phyloP scores from a whole-genome alignment of 2,888 invertebrate species.

The Drosophila koepferae region DNA sequence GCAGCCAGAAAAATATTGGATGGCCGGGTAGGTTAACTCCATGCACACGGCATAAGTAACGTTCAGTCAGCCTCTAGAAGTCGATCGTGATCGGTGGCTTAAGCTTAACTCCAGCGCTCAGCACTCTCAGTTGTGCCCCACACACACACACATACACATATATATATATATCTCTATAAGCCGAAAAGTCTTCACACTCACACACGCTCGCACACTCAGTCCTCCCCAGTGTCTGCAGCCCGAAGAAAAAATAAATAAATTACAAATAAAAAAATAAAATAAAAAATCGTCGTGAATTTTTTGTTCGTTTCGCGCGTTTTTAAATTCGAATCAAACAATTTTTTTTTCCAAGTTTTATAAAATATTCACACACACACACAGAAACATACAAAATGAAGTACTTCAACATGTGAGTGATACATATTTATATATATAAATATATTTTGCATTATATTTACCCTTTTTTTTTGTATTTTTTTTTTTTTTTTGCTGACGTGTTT shows the following conservation, averaged over 20 bases:
- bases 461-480: constrained; percentile 16
- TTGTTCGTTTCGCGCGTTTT: constrained; percentile 56
- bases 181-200: constrained; percentile 35
- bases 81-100: constrained; percentile 76
- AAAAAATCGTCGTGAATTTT: constrained; percentile 30
- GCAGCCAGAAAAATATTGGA: constrained; percentile 60
- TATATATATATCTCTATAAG: constrained; percentile 6
- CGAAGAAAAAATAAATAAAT: background rate
- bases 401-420: constrained; percentile 82
- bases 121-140: constrained; percentile 51
- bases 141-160: constrained; percentile 20
- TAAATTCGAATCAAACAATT: constrained; percentile 39
- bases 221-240: constrained; percentile 26
- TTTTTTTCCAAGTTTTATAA: constrained; percentile 47
- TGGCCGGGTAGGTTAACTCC: constrained; percentile 75
- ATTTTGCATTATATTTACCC: constrained; percentile 19
- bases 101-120: constrained; percentile 26
- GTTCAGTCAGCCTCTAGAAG: constrained; percentile 78
- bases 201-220: constrained; percentile 34
- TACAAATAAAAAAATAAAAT: constrained; percentile 1
- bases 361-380: constrained; percentile 26
- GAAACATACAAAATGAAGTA: constrained; percentile 76
- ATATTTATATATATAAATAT: background rate
- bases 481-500: constrained; percentile 49
- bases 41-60: constrained; percentile 78